Percentiles rank a stretch among this genome's conserved stretches.
phyloP scores from a whole-genome alignment of 2,888 invertebrate genomes.

The Cryptosula pallasiana region DNA sequence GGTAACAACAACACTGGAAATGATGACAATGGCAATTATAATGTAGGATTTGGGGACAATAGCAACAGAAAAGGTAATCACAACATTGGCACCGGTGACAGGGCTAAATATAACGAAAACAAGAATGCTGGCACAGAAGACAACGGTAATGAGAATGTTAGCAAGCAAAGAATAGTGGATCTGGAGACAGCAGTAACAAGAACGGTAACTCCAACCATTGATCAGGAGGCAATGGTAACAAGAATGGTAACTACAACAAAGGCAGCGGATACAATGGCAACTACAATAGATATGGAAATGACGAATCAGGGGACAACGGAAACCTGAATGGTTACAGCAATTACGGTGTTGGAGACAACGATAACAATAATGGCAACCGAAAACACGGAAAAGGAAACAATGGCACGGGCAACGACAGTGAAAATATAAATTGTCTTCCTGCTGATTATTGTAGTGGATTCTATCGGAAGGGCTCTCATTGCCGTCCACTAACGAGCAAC shows the following conservation, averaged over 20 bases:
- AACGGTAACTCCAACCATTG: background rate
- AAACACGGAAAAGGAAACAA: constrained; percentile 21
- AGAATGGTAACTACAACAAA: background rate
- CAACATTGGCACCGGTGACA: constrained; percentile 27
- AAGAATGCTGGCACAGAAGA: constrained; percentile 20
- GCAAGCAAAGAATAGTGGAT: background rate
- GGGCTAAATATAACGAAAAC: constrained; percentile 24
- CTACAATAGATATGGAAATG: background rate
- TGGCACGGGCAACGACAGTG: background rate
- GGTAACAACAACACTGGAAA: constrained; percentile 3
- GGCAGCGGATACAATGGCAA: background rate
- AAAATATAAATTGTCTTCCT: too few species aligned
- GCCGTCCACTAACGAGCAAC: too few species aligned
- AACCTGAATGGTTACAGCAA: background rate
- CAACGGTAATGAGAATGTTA: constrained; percentile 12
- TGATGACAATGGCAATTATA: background rate
- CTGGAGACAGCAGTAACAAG: background rate
- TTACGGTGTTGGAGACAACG: background rate
- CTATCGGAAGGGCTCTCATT: too few species aligned
- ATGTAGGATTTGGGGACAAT: background rate
- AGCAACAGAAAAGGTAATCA: constrained; percentile 30
- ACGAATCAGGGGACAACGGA: background rate
- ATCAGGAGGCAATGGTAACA: background rate
- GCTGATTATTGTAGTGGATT: too few species aligned
- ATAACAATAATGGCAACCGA: background rate